phyloP scores from a whole-genome alignment of 2,113 vertebrate species.

The Amphiprion ocellaris region DNA sequence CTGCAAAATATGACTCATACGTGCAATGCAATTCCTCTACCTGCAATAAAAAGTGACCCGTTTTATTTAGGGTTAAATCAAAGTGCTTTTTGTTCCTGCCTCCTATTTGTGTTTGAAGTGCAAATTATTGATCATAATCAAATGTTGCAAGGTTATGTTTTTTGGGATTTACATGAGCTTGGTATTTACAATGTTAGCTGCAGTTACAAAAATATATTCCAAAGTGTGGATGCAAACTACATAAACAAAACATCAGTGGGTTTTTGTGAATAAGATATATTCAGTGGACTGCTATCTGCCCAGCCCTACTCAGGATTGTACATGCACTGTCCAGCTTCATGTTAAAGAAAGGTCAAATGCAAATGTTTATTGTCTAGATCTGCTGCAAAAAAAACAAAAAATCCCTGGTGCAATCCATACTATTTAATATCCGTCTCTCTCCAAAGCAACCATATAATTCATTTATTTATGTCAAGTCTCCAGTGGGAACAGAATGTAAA shows the following conservation, averaged over 20 bases:
- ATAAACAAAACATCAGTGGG: not conserved
- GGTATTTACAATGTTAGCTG: not conserved
- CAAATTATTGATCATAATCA: not conserved
- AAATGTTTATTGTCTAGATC: not conserved
- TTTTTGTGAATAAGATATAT: not conserved
- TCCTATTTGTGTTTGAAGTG: not conserved
- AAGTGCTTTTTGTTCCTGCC: not conserved
- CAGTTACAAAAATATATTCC: not conserved
- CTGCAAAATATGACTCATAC: not conserved
- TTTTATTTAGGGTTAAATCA: not conserved
- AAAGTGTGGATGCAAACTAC: not conserved
- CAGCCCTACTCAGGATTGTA: not conserved
- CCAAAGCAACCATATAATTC: not conserved
- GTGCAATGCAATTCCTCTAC: not conserved
- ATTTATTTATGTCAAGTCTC: not conserved
- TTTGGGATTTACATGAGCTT: not conserved
- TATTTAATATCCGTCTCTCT: not conserved
- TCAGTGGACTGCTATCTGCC: not conserved
- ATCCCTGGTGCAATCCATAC: not conserved
- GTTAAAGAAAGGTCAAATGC: not conserved
- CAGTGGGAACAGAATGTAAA: conserved; percentile 5
- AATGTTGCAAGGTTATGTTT: not conserved
- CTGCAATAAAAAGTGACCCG: not conserved
- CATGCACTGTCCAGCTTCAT: not conserved
- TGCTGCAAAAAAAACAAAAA: conserved; percentile 7